Evolutionary conservation across 2,113 vertebrate species (phyloP).

Genomic region (Strix uralensis): DNA sequence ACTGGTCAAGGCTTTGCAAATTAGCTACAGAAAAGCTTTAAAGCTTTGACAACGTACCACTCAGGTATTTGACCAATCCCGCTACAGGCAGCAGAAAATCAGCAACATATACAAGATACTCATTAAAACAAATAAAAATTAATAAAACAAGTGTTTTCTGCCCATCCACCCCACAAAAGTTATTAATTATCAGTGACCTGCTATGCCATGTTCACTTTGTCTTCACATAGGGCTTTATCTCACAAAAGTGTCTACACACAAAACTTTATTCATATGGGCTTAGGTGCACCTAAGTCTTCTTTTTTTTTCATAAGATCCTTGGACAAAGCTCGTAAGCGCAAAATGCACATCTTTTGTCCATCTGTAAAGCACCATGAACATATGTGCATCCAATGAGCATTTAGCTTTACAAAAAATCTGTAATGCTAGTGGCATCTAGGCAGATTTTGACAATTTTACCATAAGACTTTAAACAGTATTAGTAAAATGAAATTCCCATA

Average conservation of each 20-base stretch:
- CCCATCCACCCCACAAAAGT: neutral
- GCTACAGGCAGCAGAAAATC: conserved; percentile 35
- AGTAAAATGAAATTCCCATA: neutral
- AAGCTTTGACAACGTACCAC: conserved; percentile 37
- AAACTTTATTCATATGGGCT: neutral
- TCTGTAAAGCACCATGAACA: neutral
- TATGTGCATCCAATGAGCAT: neutral
- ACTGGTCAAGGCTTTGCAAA: neutral
- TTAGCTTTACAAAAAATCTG: neutral
- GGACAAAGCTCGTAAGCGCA: neutral
- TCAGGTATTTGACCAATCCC: conserved; percentile 14
- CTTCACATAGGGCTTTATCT: neutral
- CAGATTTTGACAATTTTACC: neutral
- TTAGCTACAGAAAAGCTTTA: neutral
- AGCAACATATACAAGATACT: conserved; percentile 5
- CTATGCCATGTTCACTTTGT: neutral
- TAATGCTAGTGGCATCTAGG: neutral
- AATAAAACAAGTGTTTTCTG: neutral
- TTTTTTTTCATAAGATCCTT: neutral
- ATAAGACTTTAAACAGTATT: neutral
- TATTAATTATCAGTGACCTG: neutral
- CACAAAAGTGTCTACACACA: neutral
- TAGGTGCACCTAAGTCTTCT: neutral
- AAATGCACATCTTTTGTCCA: neutral
- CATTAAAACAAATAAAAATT: conserved; percentile 18